Conservation (phyloP, 2,888 invertebrate species). For the Agonopterix arenella region DNA sequence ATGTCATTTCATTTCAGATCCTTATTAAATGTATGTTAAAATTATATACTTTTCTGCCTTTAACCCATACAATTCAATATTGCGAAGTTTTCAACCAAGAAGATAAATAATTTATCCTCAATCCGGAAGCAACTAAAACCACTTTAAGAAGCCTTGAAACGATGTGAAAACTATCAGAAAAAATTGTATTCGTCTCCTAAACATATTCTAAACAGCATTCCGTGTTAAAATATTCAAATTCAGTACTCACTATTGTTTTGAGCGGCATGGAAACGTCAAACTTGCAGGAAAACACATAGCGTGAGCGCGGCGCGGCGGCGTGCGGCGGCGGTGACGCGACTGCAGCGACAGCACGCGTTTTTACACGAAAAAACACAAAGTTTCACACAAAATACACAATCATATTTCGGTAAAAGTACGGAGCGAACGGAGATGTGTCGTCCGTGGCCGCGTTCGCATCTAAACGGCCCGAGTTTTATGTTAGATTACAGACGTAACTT, state of each 20-base stretch:
- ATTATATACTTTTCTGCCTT: no score
- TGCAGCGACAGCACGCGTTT: constrained; percentile 46
- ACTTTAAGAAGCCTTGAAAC: no score
- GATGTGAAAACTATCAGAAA: background rate
- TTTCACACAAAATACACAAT: constrained; percentile 64
- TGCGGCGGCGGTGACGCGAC: constrained; percentile 47
- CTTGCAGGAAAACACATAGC: constrained; percentile 8
- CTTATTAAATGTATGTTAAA: no score
- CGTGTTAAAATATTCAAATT: constrained; percentile 46
- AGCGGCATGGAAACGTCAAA: constrained; percentile 50
- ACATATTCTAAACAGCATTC: constrained; percentile 15
- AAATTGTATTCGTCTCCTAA: background rate
- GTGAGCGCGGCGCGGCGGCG: constrained; percentile 39
- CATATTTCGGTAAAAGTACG: constrained; percentile 75
- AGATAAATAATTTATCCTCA: no score
- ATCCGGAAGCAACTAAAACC: no score
- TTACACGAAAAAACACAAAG: constrained; percentile 59
- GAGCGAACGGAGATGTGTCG: constrained; percentile 75
- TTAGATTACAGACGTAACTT: constrained; percentile 78
- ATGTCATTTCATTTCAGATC: no score
- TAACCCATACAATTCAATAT: no score
- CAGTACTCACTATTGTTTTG: constrained; percentile 57
- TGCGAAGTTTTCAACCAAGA: no score
- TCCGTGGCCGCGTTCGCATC: constrained; percentile 76
- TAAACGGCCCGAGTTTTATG: constrained; percentile 78